Evolutionary conservation across 1,140 invertebrate genomes (phyloP), one percentile per base, ranked within the genome.

Genomic region (Drosophila ohnishii): DNA sequence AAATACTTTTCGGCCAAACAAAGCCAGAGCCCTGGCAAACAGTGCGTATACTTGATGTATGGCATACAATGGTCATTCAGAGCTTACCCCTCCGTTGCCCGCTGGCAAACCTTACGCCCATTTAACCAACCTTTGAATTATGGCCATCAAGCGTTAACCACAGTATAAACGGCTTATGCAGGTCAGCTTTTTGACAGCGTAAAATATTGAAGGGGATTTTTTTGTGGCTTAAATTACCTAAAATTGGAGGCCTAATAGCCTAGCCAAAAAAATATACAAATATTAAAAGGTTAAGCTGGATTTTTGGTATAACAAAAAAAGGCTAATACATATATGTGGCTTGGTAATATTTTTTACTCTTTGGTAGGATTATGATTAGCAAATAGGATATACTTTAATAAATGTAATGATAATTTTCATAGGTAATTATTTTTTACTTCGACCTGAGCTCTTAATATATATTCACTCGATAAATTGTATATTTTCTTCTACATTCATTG

Each of bases 41-140:
- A 86, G 69, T 67, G 82, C 78, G 81, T 78, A 85, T 85, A 69
- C 81, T 81, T 85, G 81, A 85, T 85, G 57, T 70, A 85, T 78
- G 74, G 74, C 64, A 61, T 48, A 69, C 63, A 86, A 86, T 86
- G 62, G 13, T 61, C 67, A 71, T 59, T 76, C 69, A 53, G 58
- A 86, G 81, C 59, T 73, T 51, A 42, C 48, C 50, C 34, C 34
- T n/a, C 48, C 25, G 25, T 16, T 48, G 25, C 22, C 39, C 39
- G 28, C 35, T 34, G 47, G 45, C 69, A 56, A 59, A 40, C 42
- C 51, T 59, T 44, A 72, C 65, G 81, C 66, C 57, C 66, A 55
- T 69, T 84, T 85, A 73, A 72, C 51, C 81, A 65, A 22, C 61
- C 78, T 67, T 86, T 85, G 73, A 86, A 62, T 86, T 64, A 86